Evolutionary conservation across 1,140 invertebrate genomes (phyloP).

Genomic region (Macrotrachela quadricornifera): DNA sequence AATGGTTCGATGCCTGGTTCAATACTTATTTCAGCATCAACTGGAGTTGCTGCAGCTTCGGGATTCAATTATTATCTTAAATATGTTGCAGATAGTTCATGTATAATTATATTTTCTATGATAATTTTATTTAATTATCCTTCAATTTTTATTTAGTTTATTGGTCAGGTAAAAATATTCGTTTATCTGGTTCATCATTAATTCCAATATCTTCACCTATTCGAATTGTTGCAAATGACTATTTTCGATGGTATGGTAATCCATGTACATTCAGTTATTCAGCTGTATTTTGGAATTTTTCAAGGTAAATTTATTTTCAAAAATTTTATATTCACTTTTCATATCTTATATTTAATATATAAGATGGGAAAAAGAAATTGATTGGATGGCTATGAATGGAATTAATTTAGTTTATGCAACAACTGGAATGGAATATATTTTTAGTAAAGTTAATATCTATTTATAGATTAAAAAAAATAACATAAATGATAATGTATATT

Average conservation of each 20-base stretch:
- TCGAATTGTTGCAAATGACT: too few relatives aligned
- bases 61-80: conserved; percentile 72
- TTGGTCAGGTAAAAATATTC: conserved; percentile 50
- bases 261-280: conserved; percentile 77
- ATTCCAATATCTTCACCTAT: conserved; percentile 8
- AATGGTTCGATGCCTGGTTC: too few relatives aligned
- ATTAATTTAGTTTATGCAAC: conserved; percentile 72
- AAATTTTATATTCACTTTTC: too few relatives aligned
- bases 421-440: conserved; percentile 65
- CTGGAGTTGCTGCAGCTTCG: conserved; percentile 55
- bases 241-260: conserved; percentile 34
- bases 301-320: too few relatives aligned
- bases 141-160: conserved; percentile 6
- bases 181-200: conserved; percentile 20
- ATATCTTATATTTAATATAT: background rate
- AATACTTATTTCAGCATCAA: conserved; percentile 40
- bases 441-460: conserved; percentile 33
- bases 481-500: conserved; percentile 35
- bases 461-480: background rate
- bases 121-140: too few relatives aligned
- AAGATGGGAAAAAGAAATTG: conserved; percentile 65
- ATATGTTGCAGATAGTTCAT: conserved; percentile 51
- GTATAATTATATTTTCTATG: too few relatives aligned
- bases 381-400: conserved; percentile 86
- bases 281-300: conserved; percentile 61